These are phyloP conservation scores for Charadrius vociferus DNA, from an alignment of 2,113 vertebrate species.

Conservation along the genomic window DNA sequence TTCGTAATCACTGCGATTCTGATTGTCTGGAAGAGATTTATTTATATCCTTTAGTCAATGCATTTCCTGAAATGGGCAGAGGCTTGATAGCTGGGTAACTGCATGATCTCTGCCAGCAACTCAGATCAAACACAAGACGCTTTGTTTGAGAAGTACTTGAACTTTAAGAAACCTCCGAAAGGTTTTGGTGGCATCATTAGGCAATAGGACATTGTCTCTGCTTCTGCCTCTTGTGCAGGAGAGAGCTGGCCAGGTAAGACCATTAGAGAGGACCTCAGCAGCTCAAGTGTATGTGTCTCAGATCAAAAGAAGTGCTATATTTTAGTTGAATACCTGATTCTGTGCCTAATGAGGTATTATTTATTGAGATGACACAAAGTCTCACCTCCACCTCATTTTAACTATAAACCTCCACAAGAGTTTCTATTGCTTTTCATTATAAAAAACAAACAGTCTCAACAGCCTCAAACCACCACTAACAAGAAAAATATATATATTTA, in stretches of 20 bases:
- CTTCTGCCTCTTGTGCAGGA: accelerated
- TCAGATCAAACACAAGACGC: background rate
- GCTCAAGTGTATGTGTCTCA: background rate
- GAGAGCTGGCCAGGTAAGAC: background rate
- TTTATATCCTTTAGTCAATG: background rate
- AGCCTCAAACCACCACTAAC: background rate
- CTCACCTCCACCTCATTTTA: background rate
- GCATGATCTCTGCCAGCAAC: background rate
- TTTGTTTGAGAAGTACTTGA: background rate
- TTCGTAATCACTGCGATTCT: background rate
- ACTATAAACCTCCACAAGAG: background rate
- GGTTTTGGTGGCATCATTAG: background rate
- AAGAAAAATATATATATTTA: background rate
- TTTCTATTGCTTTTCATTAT: background rate
- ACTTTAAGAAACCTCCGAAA: background rate
- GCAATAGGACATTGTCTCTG: background rate
- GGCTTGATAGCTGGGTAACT: background rate
- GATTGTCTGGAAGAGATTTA: constrained; percentile 32
- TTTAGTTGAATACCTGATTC: background rate
- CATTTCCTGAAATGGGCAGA: constrained; percentile 4
- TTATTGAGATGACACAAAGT: background rate
- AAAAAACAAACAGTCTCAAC: background rate
- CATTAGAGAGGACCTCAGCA: background rate
- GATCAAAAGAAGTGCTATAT: background rate
- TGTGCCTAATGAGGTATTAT: background rate